phyloP scores from a whole-genome alignment of 2,113 vertebrate species.

The Lepisosteus osseus region DNA sequence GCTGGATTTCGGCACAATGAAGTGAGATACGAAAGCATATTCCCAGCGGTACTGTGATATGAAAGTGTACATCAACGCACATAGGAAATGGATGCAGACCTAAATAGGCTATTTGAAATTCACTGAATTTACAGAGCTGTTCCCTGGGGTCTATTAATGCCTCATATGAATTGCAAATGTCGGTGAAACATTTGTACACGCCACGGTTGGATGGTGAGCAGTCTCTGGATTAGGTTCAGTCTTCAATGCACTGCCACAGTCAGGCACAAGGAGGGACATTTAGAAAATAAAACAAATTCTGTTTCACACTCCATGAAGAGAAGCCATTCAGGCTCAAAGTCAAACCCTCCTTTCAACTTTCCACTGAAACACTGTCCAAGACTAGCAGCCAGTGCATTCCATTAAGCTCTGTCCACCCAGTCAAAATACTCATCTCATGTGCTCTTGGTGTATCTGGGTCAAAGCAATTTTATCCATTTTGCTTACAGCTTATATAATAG shows the following conservation, averaged over 20 bases:
- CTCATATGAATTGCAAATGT: conserved; percentile 44
- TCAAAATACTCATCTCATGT: too few relatives aligned
- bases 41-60: conserved; percentile 2
- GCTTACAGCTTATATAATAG: too few relatives aligned
- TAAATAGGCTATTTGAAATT: conserved; percentile 45
- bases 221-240: not conserved
- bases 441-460: too few relatives aligned
- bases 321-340: too few relatives aligned
- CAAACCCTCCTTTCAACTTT: too few relatives aligned
- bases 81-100: conserved; percentile 42
- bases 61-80: conserved; percentile 32
- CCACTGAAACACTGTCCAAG: too few relatives aligned
- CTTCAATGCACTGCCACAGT: not conserved
- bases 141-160: conserved; percentile 41
- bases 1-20: too few relatives aligned
- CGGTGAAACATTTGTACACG: conserved; percentile 13
- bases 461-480: too few relatives aligned
- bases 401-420: too few relatives aligned
- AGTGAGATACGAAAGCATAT: too few relatives aligned
- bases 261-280: not conserved
- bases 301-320: not conserved
- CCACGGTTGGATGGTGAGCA: not conserved
- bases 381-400: too few relatives aligned
- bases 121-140: conserved; percentile 25
- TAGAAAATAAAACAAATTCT: not conserved